Conservation (phyloP, 2,113 vertebrate species). For the Tyto alba region DNA sequence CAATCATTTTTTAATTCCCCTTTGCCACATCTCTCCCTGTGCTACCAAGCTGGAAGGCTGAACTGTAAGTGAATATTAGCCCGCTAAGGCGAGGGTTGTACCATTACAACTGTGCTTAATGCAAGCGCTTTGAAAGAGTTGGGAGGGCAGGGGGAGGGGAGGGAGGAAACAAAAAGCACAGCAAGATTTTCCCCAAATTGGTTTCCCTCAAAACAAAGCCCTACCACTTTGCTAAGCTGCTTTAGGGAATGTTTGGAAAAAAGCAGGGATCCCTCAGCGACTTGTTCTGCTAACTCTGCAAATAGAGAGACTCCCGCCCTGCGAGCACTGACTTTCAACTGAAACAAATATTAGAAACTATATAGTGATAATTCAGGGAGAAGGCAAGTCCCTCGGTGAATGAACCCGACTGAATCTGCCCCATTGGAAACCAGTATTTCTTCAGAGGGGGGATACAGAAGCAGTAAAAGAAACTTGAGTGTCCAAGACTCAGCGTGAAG, state of each 20-base stretch:
- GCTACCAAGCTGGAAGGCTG: neutral
- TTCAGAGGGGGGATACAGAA: neutral
- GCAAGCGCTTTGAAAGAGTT: neutral
- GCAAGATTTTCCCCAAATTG: slow-evolving; percentile 17
- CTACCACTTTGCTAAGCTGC: slow-evolving; percentile 32
- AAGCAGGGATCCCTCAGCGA: neutral
- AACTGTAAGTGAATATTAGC: slow-evolving; percentile 18
- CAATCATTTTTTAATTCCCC: slow-evolving; percentile 58
- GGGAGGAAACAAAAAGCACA: slow-evolving; percentile 42
- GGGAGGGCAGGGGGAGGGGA: slow-evolving; percentile 39
- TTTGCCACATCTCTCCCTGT: neutral
- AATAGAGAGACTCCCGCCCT: neutral
- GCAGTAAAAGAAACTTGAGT: slow-evolving; percentile 57
- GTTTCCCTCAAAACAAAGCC: slow-evolving; percentile 23
- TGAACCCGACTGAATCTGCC: neutral
- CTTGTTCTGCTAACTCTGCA: neutral
- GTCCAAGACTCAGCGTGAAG: slow-evolving; percentile 66
- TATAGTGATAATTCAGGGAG: neutral
- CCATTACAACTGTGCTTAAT: neutral
- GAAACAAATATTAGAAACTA: slow-evolving; percentile 26
- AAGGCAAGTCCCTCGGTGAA: neutral
- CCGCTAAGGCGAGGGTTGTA: neutral
- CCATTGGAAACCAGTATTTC: slow-evolving; percentile 36
- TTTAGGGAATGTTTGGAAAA: slow-evolving; percentile 13
- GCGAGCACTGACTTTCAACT: neutral